These are phyloP conservation scores for Amphimedon queenslandica DNA, from an alignment of 37 sponge, comb jelly and placozoan genomes.

Conservation along the genomic window DNA sequence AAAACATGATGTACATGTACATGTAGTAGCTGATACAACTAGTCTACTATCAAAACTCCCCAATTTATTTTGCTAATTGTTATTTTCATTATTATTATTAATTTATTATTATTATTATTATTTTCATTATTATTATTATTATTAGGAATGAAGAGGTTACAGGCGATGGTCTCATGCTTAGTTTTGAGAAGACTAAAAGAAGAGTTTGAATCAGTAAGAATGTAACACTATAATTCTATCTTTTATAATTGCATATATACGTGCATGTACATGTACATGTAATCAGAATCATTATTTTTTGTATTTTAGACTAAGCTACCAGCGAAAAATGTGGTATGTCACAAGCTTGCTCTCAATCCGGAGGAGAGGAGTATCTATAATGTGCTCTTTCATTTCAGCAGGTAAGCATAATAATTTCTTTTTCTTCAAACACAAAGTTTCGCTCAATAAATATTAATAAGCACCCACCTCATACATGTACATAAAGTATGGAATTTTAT, in stretches of 20 bases:
- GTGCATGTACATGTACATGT: background rate
- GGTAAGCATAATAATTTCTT: constrained; percentile 25
- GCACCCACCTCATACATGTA: too few species aligned
- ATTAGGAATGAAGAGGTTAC: constrained; percentile 56
- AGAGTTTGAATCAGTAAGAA: constrained; percentile 7
- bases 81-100: too few species aligned
- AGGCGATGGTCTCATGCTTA: constrained; percentile 51
- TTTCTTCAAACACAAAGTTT: too few species aligned
- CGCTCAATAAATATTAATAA: too few species aligned
- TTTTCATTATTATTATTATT: constrained; percentile 5
- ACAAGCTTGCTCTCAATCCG: constrained; percentile 21
- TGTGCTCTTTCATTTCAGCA: constrained; percentile 44
- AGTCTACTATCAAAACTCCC: too few species aligned
- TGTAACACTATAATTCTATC: background rate
- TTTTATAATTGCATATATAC: background rate
- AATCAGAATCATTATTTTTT: background rate
- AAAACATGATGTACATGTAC: constrained; percentile 1
- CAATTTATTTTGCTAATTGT: too few species aligned
- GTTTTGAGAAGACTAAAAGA: constrained; percentile 59
- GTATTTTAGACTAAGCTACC: constrained; percentile 47
- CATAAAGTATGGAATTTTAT: background rate
- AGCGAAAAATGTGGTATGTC: constrained; percentile 25
- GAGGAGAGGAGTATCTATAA: constrained; percentile 47
- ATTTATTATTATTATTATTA: too few species aligned
- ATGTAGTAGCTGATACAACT: too few species aligned